Percentiles rank a stretch among this genome's conserved stretches.
Evolutionary conservation across 2,113 vertebrate genomes (phyloP).

Genomic region (Rhea americana): DNA sequence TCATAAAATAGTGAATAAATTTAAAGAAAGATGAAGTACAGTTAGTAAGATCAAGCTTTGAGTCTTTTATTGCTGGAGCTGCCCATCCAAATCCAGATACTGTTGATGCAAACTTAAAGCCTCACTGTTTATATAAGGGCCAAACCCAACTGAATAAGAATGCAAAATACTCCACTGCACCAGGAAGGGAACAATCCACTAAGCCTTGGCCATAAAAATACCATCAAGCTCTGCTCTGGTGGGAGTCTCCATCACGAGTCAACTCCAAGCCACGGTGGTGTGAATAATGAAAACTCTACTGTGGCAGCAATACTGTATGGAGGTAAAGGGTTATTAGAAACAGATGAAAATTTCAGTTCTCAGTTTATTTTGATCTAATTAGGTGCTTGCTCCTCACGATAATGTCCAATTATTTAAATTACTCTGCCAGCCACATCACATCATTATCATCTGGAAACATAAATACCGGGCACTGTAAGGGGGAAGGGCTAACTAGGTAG

Average conservation of each 20-base stretch:
- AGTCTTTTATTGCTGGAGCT: neutral
- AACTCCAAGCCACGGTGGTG: neutral
- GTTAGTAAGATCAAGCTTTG: neutral
- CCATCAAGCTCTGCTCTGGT: constrained; percentile 7
- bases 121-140: neutral
- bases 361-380: constrained; percentile 69
- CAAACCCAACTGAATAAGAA: neutral
- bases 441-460: constrained; percentile 67
- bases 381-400: constrained; percentile 68
- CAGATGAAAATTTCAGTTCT: constrained; percentile 60
- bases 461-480: constrained; percentile 39
- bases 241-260: neutral
- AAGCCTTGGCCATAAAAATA: neutral
- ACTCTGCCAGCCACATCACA: constrained; percentile 65
- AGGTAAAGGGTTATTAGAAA: constrained; percentile 60
- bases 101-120: neutral
- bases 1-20: neutral
- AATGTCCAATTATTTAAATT: constrained; percentile 75
- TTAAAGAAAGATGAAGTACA: neutral
- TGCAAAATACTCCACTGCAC: neutral
- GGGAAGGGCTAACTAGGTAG: constrained; percentile 12
- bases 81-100: neutral
- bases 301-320: neutral
- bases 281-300: neutral
- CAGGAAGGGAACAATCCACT: neutral